phyloP scores from a whole-genome alignment of 2,797 vertebrate species.

The Leuciscus waleckii region DNA sequence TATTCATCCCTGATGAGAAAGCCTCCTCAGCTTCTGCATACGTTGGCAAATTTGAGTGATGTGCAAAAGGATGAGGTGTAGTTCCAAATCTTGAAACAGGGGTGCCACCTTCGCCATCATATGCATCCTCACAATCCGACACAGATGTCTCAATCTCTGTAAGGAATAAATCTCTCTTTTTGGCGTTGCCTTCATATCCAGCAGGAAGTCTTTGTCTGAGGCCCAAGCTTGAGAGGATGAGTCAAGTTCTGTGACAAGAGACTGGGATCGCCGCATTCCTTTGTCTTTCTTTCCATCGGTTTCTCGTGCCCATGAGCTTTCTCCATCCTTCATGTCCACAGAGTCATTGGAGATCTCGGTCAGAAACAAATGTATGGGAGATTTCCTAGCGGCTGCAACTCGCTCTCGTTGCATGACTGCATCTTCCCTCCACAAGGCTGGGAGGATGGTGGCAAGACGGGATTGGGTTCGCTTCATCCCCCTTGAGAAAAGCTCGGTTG shows the following conservation, averaged over 20 bases:
- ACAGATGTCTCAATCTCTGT: slow-evolving; percentile 80
- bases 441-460: slow-evolving; percentile 83
- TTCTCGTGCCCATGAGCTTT: slow-evolving; percentile 67
- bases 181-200: slow-evolving; percentile 56
- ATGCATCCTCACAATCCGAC: slow-evolving; percentile 66
- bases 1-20: slow-evolving; percentile 76
- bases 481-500: slow-evolving; percentile 75
- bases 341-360: slow-evolving; percentile 81
- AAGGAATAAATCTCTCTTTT: slow-evolving; percentile 80
- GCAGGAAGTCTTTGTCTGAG: slow-evolving; percentile 65
- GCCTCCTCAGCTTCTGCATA: slow-evolving; percentile 76
- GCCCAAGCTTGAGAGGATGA: slow-evolving; percentile 71
- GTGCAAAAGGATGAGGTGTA: slow-evolving; percentile 72
- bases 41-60: slow-evolving; percentile 68
- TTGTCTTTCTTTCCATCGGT: slow-evolving; percentile 55
- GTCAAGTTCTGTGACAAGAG: slow-evolving; percentile 78
- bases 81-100: slow-evolving; percentile 64
- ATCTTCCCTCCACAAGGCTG: slow-evolving; percentile 84
- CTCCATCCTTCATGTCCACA: slow-evolving; percentile 70
- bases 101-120: slow-evolving; percentile 61
- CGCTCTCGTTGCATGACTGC: slow-evolving; percentile 78
- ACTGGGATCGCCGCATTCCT: slow-evolving; percentile 80
- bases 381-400: slow-evolving; percentile 76
- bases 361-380: slow-evolving; percentile 84
- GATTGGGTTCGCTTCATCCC: slow-evolving; percentile 86